phyloP scores from a whole-genome alignment of 2,888 invertebrate genomes.

The Agriopis aurantiaria region DNA sequence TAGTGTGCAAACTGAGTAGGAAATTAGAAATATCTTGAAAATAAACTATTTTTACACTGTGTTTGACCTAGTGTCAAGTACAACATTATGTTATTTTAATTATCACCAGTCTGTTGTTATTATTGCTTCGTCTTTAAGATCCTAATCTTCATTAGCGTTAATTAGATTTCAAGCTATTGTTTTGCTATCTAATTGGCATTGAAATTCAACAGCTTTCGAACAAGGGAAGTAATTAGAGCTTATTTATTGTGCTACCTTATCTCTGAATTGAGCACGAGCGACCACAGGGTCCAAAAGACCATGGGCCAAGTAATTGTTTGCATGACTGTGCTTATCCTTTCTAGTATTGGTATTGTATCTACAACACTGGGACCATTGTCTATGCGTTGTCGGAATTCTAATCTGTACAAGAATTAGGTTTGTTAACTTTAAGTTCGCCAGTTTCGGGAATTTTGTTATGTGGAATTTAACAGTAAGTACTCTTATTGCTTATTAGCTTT shows the following conservation, averaged over 20 bases:
- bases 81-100: not conserved
- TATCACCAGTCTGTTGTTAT: not conserved
- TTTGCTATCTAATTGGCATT: conserved; percentile 61
- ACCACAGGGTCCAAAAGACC: conserved; percentile 34
- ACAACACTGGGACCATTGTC: conserved; percentile 39
- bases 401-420: conserved; percentile 28
- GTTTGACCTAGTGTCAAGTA: not conserved
- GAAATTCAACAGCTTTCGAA: conserved; percentile 62
- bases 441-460: conserved; percentile 3
- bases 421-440: conserved; percentile 18
- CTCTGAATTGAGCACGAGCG: conserved; percentile 69
- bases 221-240: conserved; percentile 79
- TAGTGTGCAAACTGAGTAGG: no score
- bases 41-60: no score
- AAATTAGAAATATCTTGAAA: no score
- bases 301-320: conserved; percentile 23
- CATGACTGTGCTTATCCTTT: conserved; percentile 45
- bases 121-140: conserved; percentile 5
- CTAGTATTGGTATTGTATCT: conserved; percentile 40
- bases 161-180: conserved; percentile 46
- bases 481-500: not conserved
- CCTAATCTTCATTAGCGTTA: conserved; percentile 20
- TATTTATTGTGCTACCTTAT: conserved; percentile 80
- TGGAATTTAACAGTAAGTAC: conserved; percentile 4
- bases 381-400: conserved; percentile 35